These are phyloP conservation scores for Athripsodes cinereus DNA, from an alignment of 2,888 invertebrate species.

Conservation along the genomic window DNA sequence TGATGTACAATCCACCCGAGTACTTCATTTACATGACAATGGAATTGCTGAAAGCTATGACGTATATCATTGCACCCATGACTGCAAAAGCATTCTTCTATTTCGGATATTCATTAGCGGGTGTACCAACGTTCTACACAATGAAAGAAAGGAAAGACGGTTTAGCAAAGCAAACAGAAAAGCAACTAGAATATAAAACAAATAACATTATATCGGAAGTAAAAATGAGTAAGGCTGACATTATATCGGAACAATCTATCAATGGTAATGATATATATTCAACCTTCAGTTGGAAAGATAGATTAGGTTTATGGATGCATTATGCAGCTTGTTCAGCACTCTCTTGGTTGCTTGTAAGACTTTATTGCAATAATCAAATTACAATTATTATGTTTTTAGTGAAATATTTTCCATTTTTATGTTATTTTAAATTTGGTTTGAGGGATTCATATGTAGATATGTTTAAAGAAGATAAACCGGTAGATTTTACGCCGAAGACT, in stretches of 20 bases:
- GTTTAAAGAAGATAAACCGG: conserved; percentile 40
- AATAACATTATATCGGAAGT: conserved; percentile 11
- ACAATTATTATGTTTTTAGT: conserved; percentile 54
- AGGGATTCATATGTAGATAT: conserved; percentile 56
- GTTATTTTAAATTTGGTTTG: conserved; percentile 59
- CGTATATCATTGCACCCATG: conserved; percentile 59
- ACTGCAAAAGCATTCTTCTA: conserved; percentile 54
- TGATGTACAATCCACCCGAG: conserved; percentile 52
- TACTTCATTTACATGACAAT: conserved; percentile 60
- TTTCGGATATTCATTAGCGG: conserved; percentile 50
- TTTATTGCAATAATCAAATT: conserved; percentile 57
- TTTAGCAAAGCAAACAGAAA: not conserved
- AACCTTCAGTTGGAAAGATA: conserved; percentile 43
- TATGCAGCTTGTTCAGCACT: conserved; percentile 31
- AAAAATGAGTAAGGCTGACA: conserved; percentile 3
- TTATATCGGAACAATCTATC: not conserved
- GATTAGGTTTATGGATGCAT: conserved; percentile 34
- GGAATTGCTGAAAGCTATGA: conserved; percentile 61
- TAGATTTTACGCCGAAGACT: conserved; percentile 35
- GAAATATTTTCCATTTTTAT: conserved; percentile 62
- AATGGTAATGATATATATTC: conserved; percentile 37
- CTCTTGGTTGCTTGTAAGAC: conserved; percentile 47
- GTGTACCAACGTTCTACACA: conserved; percentile 44
- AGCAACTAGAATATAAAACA: not conserved
- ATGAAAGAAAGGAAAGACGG: not conserved